Evolutionary conservation across 2,797 vertebrate genomes (phyloP), one percentile per base, ranked within the genome.

Genomic region (Xenopus petersii): DNA sequence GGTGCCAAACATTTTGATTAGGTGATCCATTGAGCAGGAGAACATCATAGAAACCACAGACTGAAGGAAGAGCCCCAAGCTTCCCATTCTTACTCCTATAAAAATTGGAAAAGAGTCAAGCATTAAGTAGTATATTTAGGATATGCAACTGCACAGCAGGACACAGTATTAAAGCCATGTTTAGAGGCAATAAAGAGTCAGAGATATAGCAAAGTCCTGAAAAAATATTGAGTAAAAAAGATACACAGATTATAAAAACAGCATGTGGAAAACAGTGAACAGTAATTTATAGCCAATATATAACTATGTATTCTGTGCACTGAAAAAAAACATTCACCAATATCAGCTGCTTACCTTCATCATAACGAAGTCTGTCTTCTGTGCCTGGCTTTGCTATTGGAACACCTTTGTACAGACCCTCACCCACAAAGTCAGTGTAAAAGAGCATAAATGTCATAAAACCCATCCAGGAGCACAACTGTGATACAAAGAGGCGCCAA

Each of bases 401-500:
- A 21, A 92, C 82, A 0, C 94, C 95, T 0, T 88, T 83, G 85
- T 96, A 96, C n/a, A 96, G 85, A 47, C 92, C 92, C 75, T 94
- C 94, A 0, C 93, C 94, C 0, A 96, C 85, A 0, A 95, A 96
- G 77, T 96, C 94, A 0, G 93, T 92, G 78, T 95, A 96, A 83
- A 95, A 96, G 10, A 95, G 86, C 46, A 93, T 90, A 85, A 95
- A 92, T 0, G 92, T 95, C 92, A 94, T 94, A 63, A 96, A 86
- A 0, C 91, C 91, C 93, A 93, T 95, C 95, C 94, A 96, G 83
- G 91, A 94, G 82, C 87, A 96, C 24, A 94, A 84, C 82, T 96
- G 92, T 0, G 94, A 93, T 80, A 94, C 76, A 0, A 94, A 94
- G 17, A 95, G 92, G 16, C 87, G 87, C 2, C 88, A 86, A 59